Conservation (phyloP, 1,140 invertebrate genomes). For the Centruroides sculpturatus region DNA sequence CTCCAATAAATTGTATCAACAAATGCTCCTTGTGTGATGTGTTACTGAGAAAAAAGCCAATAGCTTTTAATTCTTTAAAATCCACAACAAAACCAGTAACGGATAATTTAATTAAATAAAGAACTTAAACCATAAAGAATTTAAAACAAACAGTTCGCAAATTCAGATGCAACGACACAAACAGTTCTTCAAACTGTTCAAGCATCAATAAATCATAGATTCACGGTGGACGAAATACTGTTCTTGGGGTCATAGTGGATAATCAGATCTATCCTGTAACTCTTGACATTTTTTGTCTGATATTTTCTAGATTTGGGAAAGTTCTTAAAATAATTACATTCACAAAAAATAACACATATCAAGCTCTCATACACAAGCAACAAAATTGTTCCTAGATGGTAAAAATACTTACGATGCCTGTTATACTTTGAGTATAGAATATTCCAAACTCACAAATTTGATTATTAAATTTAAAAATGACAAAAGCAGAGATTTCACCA, state of each 20-base stretch:
- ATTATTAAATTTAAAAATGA: conserved; percentile 99
- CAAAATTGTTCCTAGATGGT: conserved; percentile 86
- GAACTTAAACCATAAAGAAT: conserved; percentile 96
- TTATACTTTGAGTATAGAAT: conserved; percentile 98
- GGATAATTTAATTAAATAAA: background rate
- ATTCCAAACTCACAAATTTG: conserved; percentile 90
- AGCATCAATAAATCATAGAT: conserved; percentile 37
- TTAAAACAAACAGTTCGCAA: conserved; percentile 91
- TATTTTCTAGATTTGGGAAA: conserved; percentile 94
- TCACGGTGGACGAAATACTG: conserved; percentile 85
- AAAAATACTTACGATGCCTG: conserved; percentile 99
- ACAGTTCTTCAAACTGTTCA: conserved; percentile 53
- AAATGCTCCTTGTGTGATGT: too few relatives aligned
- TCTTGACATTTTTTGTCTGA: conserved; percentile 88
- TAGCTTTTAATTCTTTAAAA: too few relatives aligned
- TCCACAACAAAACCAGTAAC: background rate
- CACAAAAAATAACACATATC: conserved; percentile 98
- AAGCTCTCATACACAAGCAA: conserved; percentile 97
- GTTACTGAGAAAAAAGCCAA: too few relatives aligned
- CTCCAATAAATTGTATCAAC: too few relatives aligned
- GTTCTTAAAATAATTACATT: conserved; percentile 98
- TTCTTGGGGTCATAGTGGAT: conserved; percentile 93
- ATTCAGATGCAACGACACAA: conserved; percentile 60
- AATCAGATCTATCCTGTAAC: conserved; percentile 97
- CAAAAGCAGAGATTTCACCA: conserved; percentile 97